Evolutionary conservation across 64 coral and sea anemone species (phyloP).

Genomic region (Dendronephthya gigantea): DNA sequence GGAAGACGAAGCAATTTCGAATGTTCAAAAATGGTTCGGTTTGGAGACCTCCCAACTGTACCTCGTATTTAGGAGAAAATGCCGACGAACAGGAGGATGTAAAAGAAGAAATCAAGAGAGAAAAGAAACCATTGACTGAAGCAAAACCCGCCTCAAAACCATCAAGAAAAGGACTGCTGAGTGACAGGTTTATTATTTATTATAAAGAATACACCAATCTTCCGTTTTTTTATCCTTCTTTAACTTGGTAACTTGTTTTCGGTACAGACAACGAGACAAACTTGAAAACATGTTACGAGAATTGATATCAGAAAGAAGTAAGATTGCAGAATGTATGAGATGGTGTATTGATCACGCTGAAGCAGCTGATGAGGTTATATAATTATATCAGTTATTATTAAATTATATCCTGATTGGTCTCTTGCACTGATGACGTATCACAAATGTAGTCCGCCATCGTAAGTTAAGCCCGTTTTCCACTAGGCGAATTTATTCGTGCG

Average conservation of each 20-base stretch:
- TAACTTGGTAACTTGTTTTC: background rate
- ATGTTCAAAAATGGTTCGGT: conserved; percentile 76
- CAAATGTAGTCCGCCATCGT: no score
- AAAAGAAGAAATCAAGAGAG: conserved; percentile 14
- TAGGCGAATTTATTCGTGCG: no score
- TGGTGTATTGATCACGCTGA: conserved; percentile 95
- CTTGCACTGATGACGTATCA: no score
- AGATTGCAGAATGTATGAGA: conserved; percentile 80
- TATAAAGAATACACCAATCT: no score
- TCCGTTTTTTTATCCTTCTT: background rate
- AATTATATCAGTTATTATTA: background rate
- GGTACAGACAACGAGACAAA: conserved; percentile 85
- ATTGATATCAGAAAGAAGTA: conserved; percentile 53
- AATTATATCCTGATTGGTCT: no score
- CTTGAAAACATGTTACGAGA: conserved; percentile 85
- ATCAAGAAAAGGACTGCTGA: conserved; percentile 5
- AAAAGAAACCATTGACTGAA: background rate
- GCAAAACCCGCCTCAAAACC: background rate
- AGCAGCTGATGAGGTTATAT: conserved; percentile 75
- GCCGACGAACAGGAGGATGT: background rate
- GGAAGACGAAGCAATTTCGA: conserved; percentile 79
- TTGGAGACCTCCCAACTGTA: conserved; percentile 82
- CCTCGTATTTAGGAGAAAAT: conserved; percentile 56
- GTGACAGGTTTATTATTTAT: background rate
- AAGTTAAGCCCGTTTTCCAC: no score